Conservation (phyloP, 1,140 invertebrate genomes). For the Sipha flava region DNA sequence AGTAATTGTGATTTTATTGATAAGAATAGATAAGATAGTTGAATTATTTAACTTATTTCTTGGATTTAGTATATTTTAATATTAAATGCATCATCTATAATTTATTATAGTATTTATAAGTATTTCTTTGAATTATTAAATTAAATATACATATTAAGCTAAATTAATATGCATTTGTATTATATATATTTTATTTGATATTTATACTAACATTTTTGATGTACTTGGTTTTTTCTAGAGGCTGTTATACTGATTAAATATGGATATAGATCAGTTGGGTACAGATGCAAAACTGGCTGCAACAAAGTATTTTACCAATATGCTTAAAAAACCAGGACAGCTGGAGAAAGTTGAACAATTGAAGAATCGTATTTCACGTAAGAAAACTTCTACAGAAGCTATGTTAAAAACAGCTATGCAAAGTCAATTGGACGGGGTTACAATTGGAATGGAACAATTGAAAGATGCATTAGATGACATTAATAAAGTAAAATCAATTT, state of each 20-base stretch:
- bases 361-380: constrained; percentile 65
- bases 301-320: constrained; percentile 82
- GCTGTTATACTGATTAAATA: background rate
- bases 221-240: background rate
- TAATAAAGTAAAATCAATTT: constrained; percentile 56
- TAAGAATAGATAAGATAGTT: too few species aligned
- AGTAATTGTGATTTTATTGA: too few species aligned
- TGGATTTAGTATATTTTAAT: too few species aligned
- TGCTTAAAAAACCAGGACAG: constrained; percentile 90
- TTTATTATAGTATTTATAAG: too few species aligned
- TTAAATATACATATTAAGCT: too few species aligned
- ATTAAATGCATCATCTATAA: too few species aligned
- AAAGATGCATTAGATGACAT: constrained; percentile 76
- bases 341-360: constrained; percentile 91
- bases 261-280: constrained; percentile 58
- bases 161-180: too few species aligned
- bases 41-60: too few species aligned
- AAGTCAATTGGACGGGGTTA: constrained; percentile 92
- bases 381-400: constrained; percentile 91
- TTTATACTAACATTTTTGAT: background rate
- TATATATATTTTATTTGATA: background rate
- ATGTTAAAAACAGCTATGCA: constrained; percentile 98
- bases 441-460: constrained; percentile 84
- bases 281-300: constrained; percentile 74
- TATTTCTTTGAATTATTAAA: too few species aligned